Evolutionary conservation across 2,113 vertebrate species (phyloP).

Genomic region (Taxidea taxus): DNA sequence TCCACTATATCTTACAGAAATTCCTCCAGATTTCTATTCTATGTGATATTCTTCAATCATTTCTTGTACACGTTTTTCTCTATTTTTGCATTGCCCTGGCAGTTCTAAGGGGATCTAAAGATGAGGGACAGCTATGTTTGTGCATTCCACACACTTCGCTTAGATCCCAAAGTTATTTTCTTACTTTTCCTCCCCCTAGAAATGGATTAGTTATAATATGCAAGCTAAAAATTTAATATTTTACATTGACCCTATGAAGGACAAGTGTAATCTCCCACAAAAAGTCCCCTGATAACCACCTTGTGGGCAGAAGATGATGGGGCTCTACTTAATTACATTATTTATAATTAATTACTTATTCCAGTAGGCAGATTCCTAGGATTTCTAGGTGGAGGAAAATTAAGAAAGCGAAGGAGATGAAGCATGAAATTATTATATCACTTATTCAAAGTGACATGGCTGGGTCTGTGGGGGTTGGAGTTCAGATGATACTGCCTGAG

Average conservation of each 20-base stretch:
- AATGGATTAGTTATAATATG: background rate
- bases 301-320: background rate
- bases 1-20: background rate
- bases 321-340: background rate
- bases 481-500: background rate
- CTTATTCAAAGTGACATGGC: background rate
- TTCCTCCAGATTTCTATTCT: background rate
- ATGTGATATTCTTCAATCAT: background rate
- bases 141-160: background rate
- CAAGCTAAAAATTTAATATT: background rate
- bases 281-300: background rate
- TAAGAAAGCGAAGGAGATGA: background rate
- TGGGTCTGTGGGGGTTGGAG: background rate
- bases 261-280: background rate
- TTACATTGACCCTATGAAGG: background rate
- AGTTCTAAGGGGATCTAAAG: background rate
- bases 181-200: background rate
- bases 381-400: background rate
- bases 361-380: background rate
- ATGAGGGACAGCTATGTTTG: background rate
- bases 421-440: background rate
- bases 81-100: background rate
- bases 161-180: background rate
- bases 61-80: background rate
- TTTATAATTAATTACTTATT: background rate